phyloP scores from a whole-genome alignment of 2,113 vertebrate genomes.

The Hassar affinis region DNA sequence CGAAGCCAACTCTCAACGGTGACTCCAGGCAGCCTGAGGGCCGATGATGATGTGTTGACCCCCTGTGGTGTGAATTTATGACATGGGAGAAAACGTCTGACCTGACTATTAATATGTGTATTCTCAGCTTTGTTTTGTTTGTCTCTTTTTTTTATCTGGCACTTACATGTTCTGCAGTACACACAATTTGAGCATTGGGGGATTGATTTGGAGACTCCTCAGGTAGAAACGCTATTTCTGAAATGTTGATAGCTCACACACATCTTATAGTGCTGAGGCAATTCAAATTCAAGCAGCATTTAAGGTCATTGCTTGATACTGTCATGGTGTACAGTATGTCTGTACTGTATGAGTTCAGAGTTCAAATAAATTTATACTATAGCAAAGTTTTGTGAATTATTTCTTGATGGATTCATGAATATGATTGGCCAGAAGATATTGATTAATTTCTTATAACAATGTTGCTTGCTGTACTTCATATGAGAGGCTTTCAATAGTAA shows the following conservation, averaged over 20 bases:
- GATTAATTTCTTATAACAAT: neutral
- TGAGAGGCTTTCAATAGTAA: neutral
- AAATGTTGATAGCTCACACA: neutral
- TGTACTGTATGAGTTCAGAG: neutral
- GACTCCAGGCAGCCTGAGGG: slow-evolving; percentile 33
- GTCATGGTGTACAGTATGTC: neutral
- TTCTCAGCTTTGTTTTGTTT: slow-evolving; percentile 1
- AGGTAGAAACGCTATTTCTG: neutral
- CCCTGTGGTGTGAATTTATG: slow-evolving; percentile 28
- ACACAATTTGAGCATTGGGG: neutral
- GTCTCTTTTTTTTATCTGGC: neutral
- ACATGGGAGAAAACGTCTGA: slow-evolving; percentile 11
- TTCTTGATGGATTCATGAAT: neutral
- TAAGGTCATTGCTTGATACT: neutral
- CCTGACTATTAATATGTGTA: slow-evolving; percentile 26
- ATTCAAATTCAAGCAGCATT: neutral
- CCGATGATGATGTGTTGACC: slow-evolving; percentile 22
- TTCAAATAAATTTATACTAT: neutral
- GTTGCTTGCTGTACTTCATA: neutral
- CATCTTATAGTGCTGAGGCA: neutral
- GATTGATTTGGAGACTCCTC: neutral
- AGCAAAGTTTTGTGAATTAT: neutral
- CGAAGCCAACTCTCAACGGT: slow-evolving; percentile 22
- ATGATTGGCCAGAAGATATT: neutral
- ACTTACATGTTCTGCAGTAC: neutral